Percentiles rank a stretch among this genome's conserved stretches.
Conservation (phyloP, 1,140 invertebrate species). For the Formica exsecta region DNA sequence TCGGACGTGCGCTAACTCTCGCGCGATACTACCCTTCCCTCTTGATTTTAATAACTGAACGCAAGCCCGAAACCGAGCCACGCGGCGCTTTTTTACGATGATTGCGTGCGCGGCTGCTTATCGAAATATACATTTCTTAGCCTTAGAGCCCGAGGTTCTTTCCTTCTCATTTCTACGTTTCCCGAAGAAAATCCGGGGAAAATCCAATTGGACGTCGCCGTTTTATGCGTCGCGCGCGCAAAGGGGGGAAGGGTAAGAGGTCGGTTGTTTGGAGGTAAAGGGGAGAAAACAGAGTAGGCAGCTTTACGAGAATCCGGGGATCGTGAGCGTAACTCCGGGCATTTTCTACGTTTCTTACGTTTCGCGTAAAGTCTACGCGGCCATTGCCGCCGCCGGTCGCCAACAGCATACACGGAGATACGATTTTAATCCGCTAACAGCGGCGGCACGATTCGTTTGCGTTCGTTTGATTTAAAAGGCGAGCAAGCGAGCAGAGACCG, state of each 20-base stretch:
- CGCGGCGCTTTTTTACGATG: slow-evolving; percentile 45
- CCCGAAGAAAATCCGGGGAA: slow-evolving; percentile 72
- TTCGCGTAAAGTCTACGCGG: slow-evolving; percentile 65
- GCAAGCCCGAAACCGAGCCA: neutral
- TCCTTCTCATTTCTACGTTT: slow-evolving; percentile 56
- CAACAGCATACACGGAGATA: slow-evolving; percentile 58
- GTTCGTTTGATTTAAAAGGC: slow-evolving; percentile 77
- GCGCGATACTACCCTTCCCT: neutral
- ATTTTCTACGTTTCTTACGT: slow-evolving; percentile 73
- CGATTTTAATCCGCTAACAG: slow-evolving; percentile 82
- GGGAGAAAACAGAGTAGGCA: slow-evolving; percentile 71
- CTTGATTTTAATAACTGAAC: slow-evolving; percentile 32
- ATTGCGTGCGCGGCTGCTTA: slow-evolving; percentile 45
- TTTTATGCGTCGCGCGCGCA: slow-evolving; percentile 54
- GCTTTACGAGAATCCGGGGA: slow-evolving; percentile 76
- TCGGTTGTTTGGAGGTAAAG: slow-evolving; percentile 57
- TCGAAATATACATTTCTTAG: slow-evolving; percentile 46
- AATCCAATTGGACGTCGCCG: slow-evolving; percentile 71
- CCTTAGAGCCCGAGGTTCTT: slow-evolving; percentile 1
- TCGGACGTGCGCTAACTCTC: neutral
- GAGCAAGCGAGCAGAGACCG: neutral
- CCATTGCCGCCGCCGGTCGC: slow-evolving; percentile 37
- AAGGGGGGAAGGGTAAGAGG: slow-evolving; percentile 43
- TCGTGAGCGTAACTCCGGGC: slow-evolving; percentile 77
- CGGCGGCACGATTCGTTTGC: slow-evolving; percentile 75